These are phyloP conservation scores for Pangasius mekongensis DNA, from an alignment of 2,797 vertebrate species.

Conservation along the genomic window DNA sequence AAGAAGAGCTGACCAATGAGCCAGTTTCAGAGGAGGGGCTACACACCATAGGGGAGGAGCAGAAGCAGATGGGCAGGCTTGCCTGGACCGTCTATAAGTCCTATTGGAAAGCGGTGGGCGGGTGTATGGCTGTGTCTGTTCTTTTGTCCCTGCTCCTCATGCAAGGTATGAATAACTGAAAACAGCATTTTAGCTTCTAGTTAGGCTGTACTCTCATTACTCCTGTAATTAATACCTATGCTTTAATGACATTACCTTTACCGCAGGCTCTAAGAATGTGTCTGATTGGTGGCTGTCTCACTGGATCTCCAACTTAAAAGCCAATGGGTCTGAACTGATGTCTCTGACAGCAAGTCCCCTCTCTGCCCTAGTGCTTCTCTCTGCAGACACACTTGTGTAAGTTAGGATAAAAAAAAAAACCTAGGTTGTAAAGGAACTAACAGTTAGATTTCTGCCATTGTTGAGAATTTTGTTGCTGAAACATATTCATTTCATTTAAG, in stretches of 20 bases:
- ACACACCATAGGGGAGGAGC: conserved; percentile 76
- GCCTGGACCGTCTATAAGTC: conserved; percentile 85
- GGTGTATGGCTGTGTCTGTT: conserved; percentile 76
- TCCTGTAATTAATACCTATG: neutral
- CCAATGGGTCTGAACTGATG: conserved; percentile 62
- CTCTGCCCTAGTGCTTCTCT: conserved; percentile 75
- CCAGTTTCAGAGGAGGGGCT: conserved; percentile 46
- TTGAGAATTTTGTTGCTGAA: neutral
- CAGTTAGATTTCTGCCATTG: neutral
- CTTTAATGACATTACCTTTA: neutral
- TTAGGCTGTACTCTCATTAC: neutral
- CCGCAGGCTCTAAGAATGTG: conserved; percentile 85
- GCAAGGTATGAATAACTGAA: conserved; percentile 82
- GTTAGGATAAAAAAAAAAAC: conserved; percentile 55
- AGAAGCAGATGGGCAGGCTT: conserved; percentile 87
- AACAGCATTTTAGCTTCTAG: neutral
- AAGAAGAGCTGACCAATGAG: conserved; percentile 49
- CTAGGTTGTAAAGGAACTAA: neutral
- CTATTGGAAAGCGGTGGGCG: conserved; percentile 87
- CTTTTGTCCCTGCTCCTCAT: conserved; percentile 86
- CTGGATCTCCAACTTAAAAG: conserved; percentile 87
- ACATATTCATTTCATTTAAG: conserved; percentile 51
- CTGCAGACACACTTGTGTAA: conserved; percentile 74
- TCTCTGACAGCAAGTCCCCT: conserved; percentile 50
- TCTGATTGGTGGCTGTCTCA: conserved; percentile 97